Percentiles rank a stretch among this genome's conserved stretches.
phyloP scores from a whole-genome alignment of 23 tunicate species.

The Trididemnum clinides region DNA sequence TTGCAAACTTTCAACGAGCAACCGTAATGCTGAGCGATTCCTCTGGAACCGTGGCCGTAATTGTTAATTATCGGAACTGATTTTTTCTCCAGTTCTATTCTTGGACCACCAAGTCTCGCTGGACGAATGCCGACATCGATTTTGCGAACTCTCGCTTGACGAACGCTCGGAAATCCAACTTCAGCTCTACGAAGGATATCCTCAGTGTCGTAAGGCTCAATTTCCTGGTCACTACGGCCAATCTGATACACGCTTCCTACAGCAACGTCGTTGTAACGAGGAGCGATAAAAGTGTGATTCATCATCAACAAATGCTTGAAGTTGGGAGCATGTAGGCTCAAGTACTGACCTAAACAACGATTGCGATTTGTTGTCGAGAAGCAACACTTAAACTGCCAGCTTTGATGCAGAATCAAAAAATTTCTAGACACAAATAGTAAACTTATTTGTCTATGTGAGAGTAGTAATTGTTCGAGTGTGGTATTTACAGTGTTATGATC shows the following conservation, averaged over 20 bases:
- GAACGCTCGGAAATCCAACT: conserved; percentile 29
- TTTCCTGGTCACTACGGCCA: conserved; percentile 42
- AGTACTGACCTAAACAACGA: conserved; percentile 48
- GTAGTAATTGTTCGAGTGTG: no score
- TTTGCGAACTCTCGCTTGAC: conserved; percentile 20
- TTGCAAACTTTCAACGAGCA: conserved; percentile 54
- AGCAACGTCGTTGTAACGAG: conserved; percentile 38
- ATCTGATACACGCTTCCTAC: conserved; percentile 58
- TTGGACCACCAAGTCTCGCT: conserved; percentile 65
- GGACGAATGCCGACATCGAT: conserved; percentile 71
- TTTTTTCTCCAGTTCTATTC: conserved; percentile 58
- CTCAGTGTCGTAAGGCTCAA: conserved; percentile 52
- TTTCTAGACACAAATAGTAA: no score
- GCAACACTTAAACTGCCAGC: no score
- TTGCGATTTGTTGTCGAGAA: no score
- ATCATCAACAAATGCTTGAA: background rate
- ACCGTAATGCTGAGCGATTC: conserved; percentile 75
- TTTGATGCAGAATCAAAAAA: no score
- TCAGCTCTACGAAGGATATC: conserved; percentile 44
- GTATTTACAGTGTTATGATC: no score
- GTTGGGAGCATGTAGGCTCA: background rate
- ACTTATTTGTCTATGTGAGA: no score
- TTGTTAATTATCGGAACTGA: conserved; percentile 64
- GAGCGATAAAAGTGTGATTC: conserved; percentile 43
- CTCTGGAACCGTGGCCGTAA: conserved; percentile 76